Conservation (phyloP, 2,888 invertebrate species). For the Sarcophaga carnaria region DNA sequence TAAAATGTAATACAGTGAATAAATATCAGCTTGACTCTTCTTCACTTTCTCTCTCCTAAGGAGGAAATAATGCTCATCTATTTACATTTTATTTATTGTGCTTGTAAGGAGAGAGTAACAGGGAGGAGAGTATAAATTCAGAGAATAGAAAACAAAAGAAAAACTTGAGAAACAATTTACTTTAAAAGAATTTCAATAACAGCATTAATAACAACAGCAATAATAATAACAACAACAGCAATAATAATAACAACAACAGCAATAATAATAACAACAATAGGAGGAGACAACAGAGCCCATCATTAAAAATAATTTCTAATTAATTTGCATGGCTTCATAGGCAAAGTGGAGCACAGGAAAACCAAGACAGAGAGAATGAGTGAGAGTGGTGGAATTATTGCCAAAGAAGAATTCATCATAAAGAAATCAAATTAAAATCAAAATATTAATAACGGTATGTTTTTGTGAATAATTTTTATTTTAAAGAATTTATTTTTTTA, state of each 20-base stretch:
- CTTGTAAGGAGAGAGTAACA: no score
- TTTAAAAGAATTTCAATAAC: neutral
- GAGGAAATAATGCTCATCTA: no score
- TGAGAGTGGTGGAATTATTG: no score
- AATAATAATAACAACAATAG: no score
- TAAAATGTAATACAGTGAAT: no score
- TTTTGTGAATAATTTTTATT: neutral
- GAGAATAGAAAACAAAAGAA: slow-evolving; percentile 5
- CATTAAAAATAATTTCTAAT: neutral
- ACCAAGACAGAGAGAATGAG: neutral
- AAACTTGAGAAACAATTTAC: neutral
- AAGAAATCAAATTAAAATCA: neutral
- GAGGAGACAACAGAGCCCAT: neutral
- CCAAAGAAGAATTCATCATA: neutral
- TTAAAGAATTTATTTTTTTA: neutral
- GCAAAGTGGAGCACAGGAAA: neutral
- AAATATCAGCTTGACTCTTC: no score
- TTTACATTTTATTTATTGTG: no score
- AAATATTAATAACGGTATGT: neutral
- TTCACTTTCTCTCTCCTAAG: no score
- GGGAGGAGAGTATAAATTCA: neutral
- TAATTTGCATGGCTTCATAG: neutral
- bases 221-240: neutral
- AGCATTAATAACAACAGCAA: neutral
- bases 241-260: no score